Evolutionary conservation across 2,797 vertebrate species (phyloP), one percentile per base, ranked within the genome.

Genomic region (Vespertilio murinus): DNA sequence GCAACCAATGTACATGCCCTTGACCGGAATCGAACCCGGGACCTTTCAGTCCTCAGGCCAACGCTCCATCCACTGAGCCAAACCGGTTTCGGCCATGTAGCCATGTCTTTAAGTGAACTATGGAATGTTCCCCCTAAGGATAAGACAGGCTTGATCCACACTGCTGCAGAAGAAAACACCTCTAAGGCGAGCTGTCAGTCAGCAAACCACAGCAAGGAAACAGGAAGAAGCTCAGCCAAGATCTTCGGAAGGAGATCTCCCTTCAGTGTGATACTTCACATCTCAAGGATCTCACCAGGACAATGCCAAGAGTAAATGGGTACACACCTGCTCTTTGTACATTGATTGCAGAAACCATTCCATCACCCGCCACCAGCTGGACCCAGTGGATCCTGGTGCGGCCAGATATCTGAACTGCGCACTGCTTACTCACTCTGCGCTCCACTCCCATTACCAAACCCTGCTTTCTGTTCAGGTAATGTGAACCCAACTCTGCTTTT

Each of bases 261-360:
- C 56, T 35, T 88, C 22, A 18, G 0, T 1, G 6, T 33, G 52
- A 69, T 25, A 45, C 74, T 90, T 83, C 20, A 86, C 30, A 79
- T 73, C 79, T 91, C 88, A 82, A 81, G 54, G 64, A 69, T 80
- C 69, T 91, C 88, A 88, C 78, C 64, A 69, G 75, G 81, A 78
- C 3, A 23, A 56, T 23, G 45, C 30, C 20, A 82, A 61, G 30
- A 84, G 86, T 81, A 80, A 83, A 80, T 11, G 52, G 67, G 45
- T 20, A 85, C 59, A 85, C 59, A 82, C 78, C n/a, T 96, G 40
- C 93, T 88, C 90, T 95, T 80, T 78, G 88, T 74, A 65, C 47
- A 95, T 65, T n/a, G 79, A 7, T 71, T 95, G 77, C 59, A 54
- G 65, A 93, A 88, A 89, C 25, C 61, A 91, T 83, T 6, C 49